Evolutionary conservation across 1,140 invertebrate species (phyloP), one percentile per base, ranked within the genome.

Genomic region (Drosophila chauvacae): DNA sequence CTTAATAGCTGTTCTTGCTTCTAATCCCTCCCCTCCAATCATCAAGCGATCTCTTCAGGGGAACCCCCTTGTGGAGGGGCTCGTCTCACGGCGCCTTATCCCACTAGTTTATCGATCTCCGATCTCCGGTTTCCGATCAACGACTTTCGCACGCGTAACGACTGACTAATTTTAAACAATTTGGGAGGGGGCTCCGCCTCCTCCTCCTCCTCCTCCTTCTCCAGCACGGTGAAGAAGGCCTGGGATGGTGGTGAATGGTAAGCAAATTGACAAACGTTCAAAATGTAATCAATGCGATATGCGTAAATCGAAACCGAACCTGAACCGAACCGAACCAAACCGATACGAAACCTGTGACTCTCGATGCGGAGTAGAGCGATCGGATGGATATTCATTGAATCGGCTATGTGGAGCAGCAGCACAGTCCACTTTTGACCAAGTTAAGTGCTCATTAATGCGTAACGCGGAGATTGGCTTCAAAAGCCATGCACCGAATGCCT

Each of bases 381-480:
- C 30, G 69, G 35, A 56, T 53, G 51, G 61, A 63, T 55, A 63
- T 62, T 63, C 61, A 53, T 45, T 66, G 50, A 68, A 39, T 56
- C 41, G 39, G 41, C 66, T 82, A 81, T 87, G 82, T 86, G 84
- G 80, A 79, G 80, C 81, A 77, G 14, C 51, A 55, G 28, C 48
- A 55, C 51, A 55, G 66, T 60, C 78, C 83, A 85, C 72, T 91
- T 91, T 91, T 91, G 88, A 91, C 88, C 88, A 91, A 91, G 81
- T 91, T 91, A 91, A 90, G 85, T 91, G 90, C 84, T 82, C 83
- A 91, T 90, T 87, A 85, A 91, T 88, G 88, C 88, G 88, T 91
- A 91, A 91, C 88, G 85, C 88, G 84, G 86, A 91, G 86, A 90
- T 90, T 90, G 86, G 74, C 81, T 81, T 85, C 86, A 90, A 90